Base-by-base conservation (phyloP, 2,797 vertebrate genomes). In the Enteromius paludinosus region DNA sequence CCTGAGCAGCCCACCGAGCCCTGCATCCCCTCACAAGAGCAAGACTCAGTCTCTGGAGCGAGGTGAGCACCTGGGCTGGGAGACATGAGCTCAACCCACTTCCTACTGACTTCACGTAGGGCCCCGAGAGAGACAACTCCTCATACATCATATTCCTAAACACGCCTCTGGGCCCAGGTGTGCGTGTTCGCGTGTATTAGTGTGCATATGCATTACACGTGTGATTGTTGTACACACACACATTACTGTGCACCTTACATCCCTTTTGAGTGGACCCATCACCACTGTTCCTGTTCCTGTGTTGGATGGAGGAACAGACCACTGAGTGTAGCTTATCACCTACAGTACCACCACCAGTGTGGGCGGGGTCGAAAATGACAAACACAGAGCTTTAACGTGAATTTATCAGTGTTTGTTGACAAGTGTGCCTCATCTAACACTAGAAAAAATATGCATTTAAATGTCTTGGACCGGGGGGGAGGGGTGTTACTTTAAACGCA, bases 1-100 rank as follows among this genome's bases (percentile, higher is more conserved):
- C 93, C 96, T 99, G 93, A 99, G 98, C 95, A 98, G 97, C 91
- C 98, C 98, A 15, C 97, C 97, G 62, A 99, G 97, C 89, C 98
- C 97, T 0, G 92, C 95, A 78, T 98, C 98, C 65, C 97, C 98
- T 72, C 96, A 96, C 91, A 99, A 99, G 93, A 97, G 96, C 93
- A 97, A 98, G 95, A 97, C 96, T 88, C 95, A 97, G 86, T 98
- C 97, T 66, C 89, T 99, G 92, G 98, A 98, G 95, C 98, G 97
- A 92, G 96, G 96, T 75, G 97, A 98, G 89, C 96, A 96, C 1
- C 96, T 96, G 93, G 95, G 93, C 91, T 99, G 98, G 98, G 97
- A 98, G 92, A 97, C 97, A 87, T 99, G 97, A 92, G 90, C 61
- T 20, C 33, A 12, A 11, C 35, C 35, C 47, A 7, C n/a, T 70